Evolutionary conservation across 2,113 vertebrate species (phyloP).

Genomic region (Neotoma lepida): DNA sequence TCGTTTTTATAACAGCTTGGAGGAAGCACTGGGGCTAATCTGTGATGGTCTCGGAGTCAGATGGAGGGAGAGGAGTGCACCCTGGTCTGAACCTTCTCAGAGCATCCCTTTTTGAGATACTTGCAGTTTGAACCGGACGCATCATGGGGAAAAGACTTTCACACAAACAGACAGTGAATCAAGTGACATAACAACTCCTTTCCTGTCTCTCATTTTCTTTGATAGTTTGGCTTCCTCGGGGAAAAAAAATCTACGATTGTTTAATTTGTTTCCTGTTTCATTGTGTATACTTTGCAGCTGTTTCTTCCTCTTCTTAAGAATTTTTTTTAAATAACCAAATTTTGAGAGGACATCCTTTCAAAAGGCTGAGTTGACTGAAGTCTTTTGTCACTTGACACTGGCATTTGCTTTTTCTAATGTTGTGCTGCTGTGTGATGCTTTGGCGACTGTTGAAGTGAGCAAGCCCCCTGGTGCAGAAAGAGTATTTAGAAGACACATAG

Average conservation of each 20-base stretch:
- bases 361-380: background rate
- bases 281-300: conserved; percentile 53
- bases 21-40: background rate
- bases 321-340: background rate
- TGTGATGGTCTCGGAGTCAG: background rate
- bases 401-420: conserved; percentile 48
- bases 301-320: conserved; percentile 49
- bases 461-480: conserved; percentile 32
- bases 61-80: background rate
- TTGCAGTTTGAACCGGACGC: background rate
- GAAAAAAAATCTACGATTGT: conserved; percentile 5
- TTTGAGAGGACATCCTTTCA: conserved; percentile 30
- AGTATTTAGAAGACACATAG: conserved; percentile 16
- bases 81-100: background rate
- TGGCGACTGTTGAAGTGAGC: conserved; percentile 66
- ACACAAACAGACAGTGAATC: conserved; percentile 57
- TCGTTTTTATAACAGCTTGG: background rate
- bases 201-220: conserved; percentile 52
- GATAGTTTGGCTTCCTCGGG: conserved; percentile 57
- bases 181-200: conserved; percentile 10
- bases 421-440: conserved; percentile 10
- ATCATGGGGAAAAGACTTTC: background rate
- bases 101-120: background rate
- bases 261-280: conserved; percentile 34
- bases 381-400: conserved; percentile 1